Percentiles rank a stretch among this genome's conserved stretches.
These are phyloP conservation scores for Pangasius krempfi DNA, from an alignment of 2,797 vertebrate genomes.

Conservation along the genomic window DNA sequence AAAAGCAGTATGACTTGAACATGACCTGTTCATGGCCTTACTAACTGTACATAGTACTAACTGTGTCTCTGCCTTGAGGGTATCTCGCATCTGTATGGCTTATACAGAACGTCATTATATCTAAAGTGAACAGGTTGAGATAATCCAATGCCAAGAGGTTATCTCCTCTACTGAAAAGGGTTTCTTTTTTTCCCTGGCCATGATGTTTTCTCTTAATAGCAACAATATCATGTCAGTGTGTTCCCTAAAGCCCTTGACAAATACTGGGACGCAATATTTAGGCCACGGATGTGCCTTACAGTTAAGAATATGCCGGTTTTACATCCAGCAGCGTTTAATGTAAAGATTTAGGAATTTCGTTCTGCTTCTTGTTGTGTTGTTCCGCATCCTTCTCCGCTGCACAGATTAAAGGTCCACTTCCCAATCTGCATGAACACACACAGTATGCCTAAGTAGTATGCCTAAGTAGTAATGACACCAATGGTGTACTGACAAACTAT, in stretches of 20 bases:
- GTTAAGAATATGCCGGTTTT: not conserved
- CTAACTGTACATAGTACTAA: not conserved
- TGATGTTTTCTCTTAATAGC: not conserved
- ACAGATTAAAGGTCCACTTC: not conserved
- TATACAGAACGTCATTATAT: not conserved
- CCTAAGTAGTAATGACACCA: not conserved
- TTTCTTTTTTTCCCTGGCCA: too few relatives aligned
- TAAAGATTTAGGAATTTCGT: too few relatives aligned
- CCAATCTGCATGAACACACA: not conserved
- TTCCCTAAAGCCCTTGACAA: conserved; percentile 17
- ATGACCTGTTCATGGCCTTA: not conserved
- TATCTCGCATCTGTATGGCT: not conserved
- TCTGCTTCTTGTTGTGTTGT: not conserved
- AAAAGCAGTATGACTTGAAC: not conserved
- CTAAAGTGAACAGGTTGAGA: not conserved
- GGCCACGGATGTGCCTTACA: not conserved
- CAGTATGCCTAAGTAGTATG: not conserved
- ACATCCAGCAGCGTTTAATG: too few relatives aligned
- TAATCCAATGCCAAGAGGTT: not conserved
- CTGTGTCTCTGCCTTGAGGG: not conserved
- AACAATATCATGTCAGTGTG: not conserved
- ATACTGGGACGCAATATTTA: conserved; percentile 20
- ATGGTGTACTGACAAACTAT: not conserved
- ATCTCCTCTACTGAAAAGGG: not conserved
- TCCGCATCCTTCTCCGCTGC: not conserved